Conservation (phyloP, 2,797 vertebrate genomes). For the Rhinatrema bivittatum region DNA sequence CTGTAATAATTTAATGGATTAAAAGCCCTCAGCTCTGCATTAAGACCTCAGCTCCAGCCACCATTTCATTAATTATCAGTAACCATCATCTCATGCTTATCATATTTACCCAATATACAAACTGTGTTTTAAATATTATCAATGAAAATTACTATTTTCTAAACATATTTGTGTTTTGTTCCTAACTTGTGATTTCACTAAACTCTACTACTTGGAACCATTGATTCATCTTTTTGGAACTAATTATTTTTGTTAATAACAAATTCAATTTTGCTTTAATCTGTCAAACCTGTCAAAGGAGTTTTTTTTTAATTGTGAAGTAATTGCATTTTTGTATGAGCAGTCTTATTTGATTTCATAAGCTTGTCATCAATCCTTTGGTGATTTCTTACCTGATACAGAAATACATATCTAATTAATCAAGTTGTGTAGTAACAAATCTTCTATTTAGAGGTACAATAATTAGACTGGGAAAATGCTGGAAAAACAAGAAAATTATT, state of each 20-base stretch:
- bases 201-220: background rate
- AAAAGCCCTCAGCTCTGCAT: too few species aligned
- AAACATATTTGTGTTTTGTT: too few species aligned
- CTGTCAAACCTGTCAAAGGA: conserved; percentile 46
- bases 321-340: conserved; percentile 40
- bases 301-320: conserved; percentile 54
- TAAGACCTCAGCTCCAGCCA: too few species aligned
- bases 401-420: conserved; percentile 53
- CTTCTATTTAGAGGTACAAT: conserved; percentile 43
- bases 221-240: background rate
- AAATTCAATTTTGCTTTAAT: conserved; percentile 49
- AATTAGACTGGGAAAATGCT: conserved; percentile 46
- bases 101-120: too few species aligned
- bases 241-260: conserved; percentile 33
- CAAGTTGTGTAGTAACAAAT: conserved; percentile 41
- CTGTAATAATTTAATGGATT: too few species aligned
- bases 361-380: conserved; percentile 40
- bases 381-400: conserved; percentile 56
- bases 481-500: conserved; percentile 49
- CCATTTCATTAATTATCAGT: too few species aligned
- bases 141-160: too few species aligned
- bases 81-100: too few species aligned
- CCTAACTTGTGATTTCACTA: background rate
- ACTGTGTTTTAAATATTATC: too few species aligned
- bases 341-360: conserved; percentile 34